Base-by-base conservation (phyloP, 30 jellyfish, hydroid and myxozoan genomes). In the Rhopilema esculentum region DNA sequence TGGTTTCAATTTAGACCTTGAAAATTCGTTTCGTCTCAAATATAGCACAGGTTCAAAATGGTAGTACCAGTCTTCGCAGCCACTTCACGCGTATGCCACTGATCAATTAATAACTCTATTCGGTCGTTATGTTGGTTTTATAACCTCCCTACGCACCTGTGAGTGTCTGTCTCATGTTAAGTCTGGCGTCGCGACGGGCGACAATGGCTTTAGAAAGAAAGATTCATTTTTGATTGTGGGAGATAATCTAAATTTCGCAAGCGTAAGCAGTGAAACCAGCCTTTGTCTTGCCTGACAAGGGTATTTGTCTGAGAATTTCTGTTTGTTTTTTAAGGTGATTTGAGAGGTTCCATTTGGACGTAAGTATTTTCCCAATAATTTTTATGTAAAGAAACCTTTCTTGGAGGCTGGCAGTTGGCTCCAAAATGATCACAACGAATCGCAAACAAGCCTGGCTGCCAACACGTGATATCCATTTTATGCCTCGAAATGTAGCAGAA, bases 101-200 rank as follows among this genome's bases (percentile, higher is more conserved):
- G 57, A 40, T 40, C 57, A 40, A 40, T 40, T 40, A 40, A 40
- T 40, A 40, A 40, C 57, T 40, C 9, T 12, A 31, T 1, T 74
- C 72, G 49, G 49, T 49, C 9, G 16, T 22, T 17, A 27, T 20
- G 52, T 24, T 66, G 77, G 57, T 21, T 69, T 69, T 69, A 83
- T 83, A 83, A 28, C 69, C 64, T 40, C 25, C 88, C 23, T 51
- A 72, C 79, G 88, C 94, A 85, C 94, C 88, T 74, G 94, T 73
- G 94, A 65, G 66, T 33, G 20, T 21, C 82, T 77, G 86, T 85
- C 94, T 72, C 83, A n/a, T 72, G 82, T 19, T 19, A 27, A 16
- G 94, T 85, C 94, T 85, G 88, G 83, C 83, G 94, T 85, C 94
- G 94, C 94, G 94, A 85, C 94, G 76, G 24, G 84, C 75, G 88